These are phyloP conservation scores for Nycticebus coucang DNA, from an alignment of 2,113 vertebrate species.

Conservation along the genomic window DNA sequence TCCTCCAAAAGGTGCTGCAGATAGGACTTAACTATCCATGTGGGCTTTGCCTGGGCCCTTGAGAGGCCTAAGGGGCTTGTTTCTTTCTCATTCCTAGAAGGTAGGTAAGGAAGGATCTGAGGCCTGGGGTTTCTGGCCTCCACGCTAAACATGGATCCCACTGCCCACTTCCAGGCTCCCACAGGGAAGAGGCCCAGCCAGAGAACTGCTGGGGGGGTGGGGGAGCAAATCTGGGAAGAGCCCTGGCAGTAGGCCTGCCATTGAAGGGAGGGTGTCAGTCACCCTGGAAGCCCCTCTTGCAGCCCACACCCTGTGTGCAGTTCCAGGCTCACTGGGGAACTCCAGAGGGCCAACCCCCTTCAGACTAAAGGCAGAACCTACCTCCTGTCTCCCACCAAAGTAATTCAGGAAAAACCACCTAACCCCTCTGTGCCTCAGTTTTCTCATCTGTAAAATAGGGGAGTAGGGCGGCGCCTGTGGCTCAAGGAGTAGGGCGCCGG, in stretches of 20 bases:
- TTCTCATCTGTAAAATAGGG: not conserved
- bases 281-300: not conserved
- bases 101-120: not conserved
- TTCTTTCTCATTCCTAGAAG: not conserved
- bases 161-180: not conserved
- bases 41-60: not conserved
- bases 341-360: not conserved
- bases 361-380: not conserved
- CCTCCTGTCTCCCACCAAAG: not conserved
- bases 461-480: too few species aligned
- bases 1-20: not conserved
- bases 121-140: not conserved
- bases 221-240: not conserved
- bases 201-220: not conserved
- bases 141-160: not conserved
- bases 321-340: not conserved
- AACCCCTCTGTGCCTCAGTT: not conserved
- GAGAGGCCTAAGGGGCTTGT: not conserved
- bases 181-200: not conserved
- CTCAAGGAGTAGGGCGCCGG: too few species aligned
- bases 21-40: not conserved
- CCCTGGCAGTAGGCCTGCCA: not conserved
- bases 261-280: not conserved
- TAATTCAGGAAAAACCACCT: not conserved
- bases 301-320: not conserved